Evolutionary conservation across 2,888 invertebrate species (phyloP), one percentile per base, ranked within the genome.

Genomic region (Deroplatys truncata): DNA sequence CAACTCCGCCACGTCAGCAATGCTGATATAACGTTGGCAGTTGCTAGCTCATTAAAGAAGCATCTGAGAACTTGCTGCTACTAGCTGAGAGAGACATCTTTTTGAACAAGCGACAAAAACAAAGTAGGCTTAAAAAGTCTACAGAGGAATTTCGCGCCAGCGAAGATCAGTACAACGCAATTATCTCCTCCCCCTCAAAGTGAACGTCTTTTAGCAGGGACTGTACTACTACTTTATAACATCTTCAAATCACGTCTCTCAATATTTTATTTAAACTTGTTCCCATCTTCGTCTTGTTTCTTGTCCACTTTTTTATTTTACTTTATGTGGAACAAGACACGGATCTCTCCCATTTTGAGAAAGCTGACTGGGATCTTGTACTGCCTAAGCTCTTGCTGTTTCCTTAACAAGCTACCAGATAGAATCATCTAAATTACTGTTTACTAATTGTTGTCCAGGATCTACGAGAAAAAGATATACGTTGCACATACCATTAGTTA

Each of bases 211-310:
- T 28, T 86, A 31, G 28, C 29, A 9, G 31, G 28, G 88, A 88
- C 82, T 85, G 88, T 88, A 88, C 28, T 28, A 16, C 49, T 29
- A 49, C 88, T 49, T 84, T 84, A 88, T 88, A 88, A 84, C 88
- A 85, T 88, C 88, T 88, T 84, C 88, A 88, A 72, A 88, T 88
- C 88, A 88, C 88, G 88, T 88, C 85, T 88, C 88, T 82, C 85
- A 88, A 88, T 88, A 85, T 88, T 88, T 88, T 88, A 88, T 88
- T 84, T 84, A 84, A 85, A 85, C 88, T 85, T 82, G 88, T 85
- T 85, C 85, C 82, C 85, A 82, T 85, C 88, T 72, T 82, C 85
- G 88, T 85, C 72, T 88, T 85, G 56, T 84, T 84, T 84, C 88
- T 84, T 88, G 49, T 43, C 56, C 84, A 56, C 29, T 43, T 83